Conservation (phyloP, 2,888 invertebrate genomes). For the Brenthis daphne region DNA sequence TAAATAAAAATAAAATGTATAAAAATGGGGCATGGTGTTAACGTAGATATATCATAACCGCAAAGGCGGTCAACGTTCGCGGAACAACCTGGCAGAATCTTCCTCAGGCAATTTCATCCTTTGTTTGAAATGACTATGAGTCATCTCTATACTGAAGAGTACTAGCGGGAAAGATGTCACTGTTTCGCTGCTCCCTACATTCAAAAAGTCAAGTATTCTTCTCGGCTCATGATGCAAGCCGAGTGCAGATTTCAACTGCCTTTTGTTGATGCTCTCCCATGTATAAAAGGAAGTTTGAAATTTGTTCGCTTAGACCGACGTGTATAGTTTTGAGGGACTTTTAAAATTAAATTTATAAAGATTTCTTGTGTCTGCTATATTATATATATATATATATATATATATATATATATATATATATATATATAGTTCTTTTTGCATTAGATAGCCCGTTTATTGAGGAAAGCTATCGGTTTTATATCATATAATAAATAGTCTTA, state of each 20-base stretch:
- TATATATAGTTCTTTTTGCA: no score
- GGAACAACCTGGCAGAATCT: constrained; percentile 53
- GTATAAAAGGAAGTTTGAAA: constrained; percentile 36
- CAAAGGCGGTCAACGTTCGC: constrained; percentile 68
- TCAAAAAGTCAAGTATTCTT: constrained; percentile 67
- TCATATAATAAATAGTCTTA: no score
- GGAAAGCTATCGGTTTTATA: no score
- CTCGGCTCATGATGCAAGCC: constrained; percentile 57
- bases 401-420: no score
- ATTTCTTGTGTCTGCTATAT: background rate
- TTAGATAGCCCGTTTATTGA: no score
- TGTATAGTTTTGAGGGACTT: background rate
- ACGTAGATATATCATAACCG: constrained; percentile 36
- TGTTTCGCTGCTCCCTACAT: constrained; percentile 61
- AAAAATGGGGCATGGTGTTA: constrained; percentile 39
- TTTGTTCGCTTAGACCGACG: constrained; percentile 19
- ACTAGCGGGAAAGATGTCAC: constrained; percentile 70
- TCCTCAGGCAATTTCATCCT: constrained; percentile 69
- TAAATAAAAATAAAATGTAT: background rate
- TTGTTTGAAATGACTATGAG: constrained; percentile 75
- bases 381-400: no score
- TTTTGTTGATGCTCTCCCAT: constrained; percentile 58
- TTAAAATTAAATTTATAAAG: background rate
- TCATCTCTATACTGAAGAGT: constrained; percentile 59
- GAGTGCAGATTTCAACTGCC: constrained; percentile 69